A percentile compares a stretch with the other conserved stretches of the same genome.
These are phyloP conservation scores for Melanargia galathea DNA, from an alignment of 2,888 invertebrate species.

Conservation along the genomic window DNA sequence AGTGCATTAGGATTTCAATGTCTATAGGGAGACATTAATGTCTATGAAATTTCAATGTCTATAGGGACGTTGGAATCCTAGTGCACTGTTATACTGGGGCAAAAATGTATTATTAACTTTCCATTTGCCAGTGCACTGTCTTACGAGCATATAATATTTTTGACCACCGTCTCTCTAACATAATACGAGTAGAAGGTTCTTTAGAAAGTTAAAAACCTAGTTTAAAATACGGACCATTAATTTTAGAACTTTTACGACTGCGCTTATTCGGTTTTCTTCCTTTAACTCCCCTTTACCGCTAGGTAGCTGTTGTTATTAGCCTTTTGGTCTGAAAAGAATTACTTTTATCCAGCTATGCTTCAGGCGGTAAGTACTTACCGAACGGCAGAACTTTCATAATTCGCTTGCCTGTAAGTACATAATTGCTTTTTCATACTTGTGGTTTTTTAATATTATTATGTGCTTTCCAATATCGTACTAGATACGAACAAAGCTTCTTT, in stretches of 20 bases:
- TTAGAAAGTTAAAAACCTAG: neutral
- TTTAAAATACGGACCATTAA: constrained; percentile 13
- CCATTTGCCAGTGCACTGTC: no score
- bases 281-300: constrained; percentile 47
- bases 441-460: neutral
- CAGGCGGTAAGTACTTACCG: constrained; percentile 8
- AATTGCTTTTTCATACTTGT: neutral
- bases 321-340: constrained; percentile 33
- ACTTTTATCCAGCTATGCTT: constrained; percentile 25
- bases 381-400: constrained; percentile 19
- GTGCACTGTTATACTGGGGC: no score
- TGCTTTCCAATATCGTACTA: neutral
- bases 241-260: constrained; percentile 47
- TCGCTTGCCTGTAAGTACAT: neutral
- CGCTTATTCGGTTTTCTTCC: constrained; percentile 52
- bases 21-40: no score
- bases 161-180: no score
- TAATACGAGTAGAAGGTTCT: neutral
- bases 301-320: constrained; percentile 28
- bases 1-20: no score
- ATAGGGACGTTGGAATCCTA: no score
- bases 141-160: no score
- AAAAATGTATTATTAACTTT: no score
- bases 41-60: no score
- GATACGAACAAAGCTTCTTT: neutral